phyloP scores from a whole-genome alignment of 64 coral and sea anemone genomes.

The Astreopora myriophthalma region DNA sequence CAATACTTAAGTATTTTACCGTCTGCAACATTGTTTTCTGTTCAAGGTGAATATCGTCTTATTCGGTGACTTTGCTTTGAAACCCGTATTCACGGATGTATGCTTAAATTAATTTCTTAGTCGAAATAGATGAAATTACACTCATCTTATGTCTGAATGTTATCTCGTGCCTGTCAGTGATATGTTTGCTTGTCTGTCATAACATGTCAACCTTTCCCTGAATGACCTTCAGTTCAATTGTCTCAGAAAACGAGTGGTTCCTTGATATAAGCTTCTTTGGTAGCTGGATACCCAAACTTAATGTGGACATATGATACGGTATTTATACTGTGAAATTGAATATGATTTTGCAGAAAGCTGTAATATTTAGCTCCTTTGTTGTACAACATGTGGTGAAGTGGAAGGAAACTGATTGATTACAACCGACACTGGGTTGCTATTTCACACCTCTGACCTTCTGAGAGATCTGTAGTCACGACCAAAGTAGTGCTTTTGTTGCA shows the following conservation, averaged over 20 bases:
- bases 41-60: background rate
- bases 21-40: background rate
- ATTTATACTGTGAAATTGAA: background rate
- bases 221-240: constrained; percentile 10
- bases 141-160: background rate
- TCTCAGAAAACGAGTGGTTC: background rate
- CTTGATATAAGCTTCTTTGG: background rate
- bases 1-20: background rate
- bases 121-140: background rate
- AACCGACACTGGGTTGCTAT: no score
- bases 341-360: background rate
- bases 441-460: background rate
- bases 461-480: background rate
- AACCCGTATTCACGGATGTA: background rate
- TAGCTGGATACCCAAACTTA: background rate
- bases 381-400: background rate
- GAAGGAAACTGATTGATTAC: background rate
- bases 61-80: background rate
- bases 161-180: constrained; percentile 12
- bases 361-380: background rate
- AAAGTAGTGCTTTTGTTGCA: background rate
- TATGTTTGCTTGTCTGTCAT: background rate
- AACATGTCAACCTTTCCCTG: background rate
- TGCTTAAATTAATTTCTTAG: background rate
- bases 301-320: background rate